A percentile compares a stretch with the other conserved stretches of the same genome.
phyloP scores from a whole-genome alignment of 2,797 vertebrate species.

The Ceyx erithaca region DNA sequence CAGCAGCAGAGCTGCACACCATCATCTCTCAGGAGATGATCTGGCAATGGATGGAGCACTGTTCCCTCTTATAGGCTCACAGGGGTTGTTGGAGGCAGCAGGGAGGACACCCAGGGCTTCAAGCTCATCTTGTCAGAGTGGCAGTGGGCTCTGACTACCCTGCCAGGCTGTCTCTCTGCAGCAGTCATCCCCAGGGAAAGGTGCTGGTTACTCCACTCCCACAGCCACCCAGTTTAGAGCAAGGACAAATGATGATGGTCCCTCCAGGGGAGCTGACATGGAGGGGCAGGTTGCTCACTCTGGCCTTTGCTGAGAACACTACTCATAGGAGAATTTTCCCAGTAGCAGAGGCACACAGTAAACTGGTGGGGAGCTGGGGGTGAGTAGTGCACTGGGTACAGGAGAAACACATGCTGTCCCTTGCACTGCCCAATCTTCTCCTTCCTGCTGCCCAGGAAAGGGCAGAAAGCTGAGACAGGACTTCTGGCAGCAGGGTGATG shows the following conservation, averaged over 20 bases:
- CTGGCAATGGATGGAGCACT: rapidly evolving
- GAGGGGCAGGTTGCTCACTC: background rate
- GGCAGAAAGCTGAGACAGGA: background rate
- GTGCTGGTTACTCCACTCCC: background rate
- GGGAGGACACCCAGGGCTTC: background rate
- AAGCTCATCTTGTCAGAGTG: background rate
- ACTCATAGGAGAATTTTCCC: background rate
- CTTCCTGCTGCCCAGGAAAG: background rate
- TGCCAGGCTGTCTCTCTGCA: background rate
- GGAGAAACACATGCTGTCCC: background rate
- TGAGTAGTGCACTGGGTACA: background rate
- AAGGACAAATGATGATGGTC: background rate
- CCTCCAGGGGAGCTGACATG: background rate
- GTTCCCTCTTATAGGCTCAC: background rate
- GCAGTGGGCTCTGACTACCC: rapidly evolving
- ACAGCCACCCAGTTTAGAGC: background rate
- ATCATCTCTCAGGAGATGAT: background rate
- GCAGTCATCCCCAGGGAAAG: background rate
- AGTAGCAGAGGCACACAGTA: background rate
- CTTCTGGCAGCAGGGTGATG: background rate
- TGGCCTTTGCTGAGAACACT: background rate
- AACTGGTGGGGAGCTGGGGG: background rate
- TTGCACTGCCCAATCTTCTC: background rate
- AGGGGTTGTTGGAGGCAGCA: background rate
- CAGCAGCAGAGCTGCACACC: background rate